Evolutionary conservation across 2,113 vertebrate genomes (phyloP), one percentile per base, ranked within the genome.

Genomic region (Mesoclemmys tuberculata): DNA sequence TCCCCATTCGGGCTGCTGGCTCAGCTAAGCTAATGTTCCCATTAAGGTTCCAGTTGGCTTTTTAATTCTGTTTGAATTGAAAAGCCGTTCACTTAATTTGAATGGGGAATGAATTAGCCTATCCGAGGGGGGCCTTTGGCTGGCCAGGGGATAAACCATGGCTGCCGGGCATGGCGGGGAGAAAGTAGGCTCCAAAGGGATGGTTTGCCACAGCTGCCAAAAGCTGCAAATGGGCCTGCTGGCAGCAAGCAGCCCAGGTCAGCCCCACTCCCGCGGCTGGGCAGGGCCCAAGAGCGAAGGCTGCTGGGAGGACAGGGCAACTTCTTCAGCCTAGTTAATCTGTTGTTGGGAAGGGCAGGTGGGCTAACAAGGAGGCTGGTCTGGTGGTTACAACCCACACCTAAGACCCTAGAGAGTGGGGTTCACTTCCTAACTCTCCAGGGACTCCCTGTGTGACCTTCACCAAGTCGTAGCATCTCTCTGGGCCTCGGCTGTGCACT

Each of bases 1-100:
- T 38, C 44, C 46, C 61, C 56, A 27, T 10, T 38, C 5, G 7
- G 3, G 10, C 82, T 82, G 48, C 56, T 41, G 56, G 44, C n/a
- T 82, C 87, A 90, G 87, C 52, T 80, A 88, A 44, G 84, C 86
- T 88, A 51, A 91, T 55, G 52, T n/a, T 78, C 78, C 84, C 74
- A 88, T 77, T 77, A 93, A 87, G 88, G 18, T 93, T 95, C 49
- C n/a, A 80, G 80, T 90, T 84, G 80, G 51, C 54, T 74, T 74
- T 91, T 90, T 81, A 38, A 94, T 81, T 82, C 90, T 82, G 81
- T 46, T 93, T 48, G 95, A 80, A 89, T 80, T 87, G 74, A 95
- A 87, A 49, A n/a, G 56, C 44, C 44, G 13, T 46, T 78, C n/a
- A 48, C 38, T 52, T 64, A 48, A 80, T 64, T 49, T 68, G 77